phyloP scores from a whole-genome alignment of 2,888 invertebrate species.

The Cheilosia variabilis region DNA sequence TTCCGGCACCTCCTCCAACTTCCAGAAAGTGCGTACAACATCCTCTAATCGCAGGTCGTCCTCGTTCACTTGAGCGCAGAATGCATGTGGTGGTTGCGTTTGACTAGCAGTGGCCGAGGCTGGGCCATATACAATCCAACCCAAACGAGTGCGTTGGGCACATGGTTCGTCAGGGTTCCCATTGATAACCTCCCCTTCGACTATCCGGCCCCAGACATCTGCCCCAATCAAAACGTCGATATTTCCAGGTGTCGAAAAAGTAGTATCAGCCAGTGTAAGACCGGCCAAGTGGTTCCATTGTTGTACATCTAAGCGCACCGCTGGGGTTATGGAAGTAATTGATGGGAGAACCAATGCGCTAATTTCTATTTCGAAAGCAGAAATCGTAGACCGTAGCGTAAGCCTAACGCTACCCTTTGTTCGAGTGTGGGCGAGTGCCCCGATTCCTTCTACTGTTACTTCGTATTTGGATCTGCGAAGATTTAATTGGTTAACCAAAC shows the following conservation, averaged over 20 bases:
- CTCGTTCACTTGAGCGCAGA: background rate
- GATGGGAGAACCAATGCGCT: constrained; percentile 8
- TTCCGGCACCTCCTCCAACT: too few species aligned
- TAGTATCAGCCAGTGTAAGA: constrained; percentile 1
- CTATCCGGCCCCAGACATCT: constrained; percentile 21
- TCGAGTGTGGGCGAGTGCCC: constrained; percentile 2
- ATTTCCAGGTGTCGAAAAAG: constrained; percentile 7
- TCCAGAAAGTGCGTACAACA: constrained; percentile 52
- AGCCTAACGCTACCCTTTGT: constrained; percentile 42
- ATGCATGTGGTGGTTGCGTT: constrained; percentile 1
- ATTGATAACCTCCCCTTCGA: constrained; percentile 17
- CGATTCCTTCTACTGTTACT: constrained; percentile 29
- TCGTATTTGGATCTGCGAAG: too few species aligned
- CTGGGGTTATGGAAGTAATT: constrained; percentile 23
- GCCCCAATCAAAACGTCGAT: constrained; percentile 19
- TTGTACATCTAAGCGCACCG: background rate
- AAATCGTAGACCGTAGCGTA: background rate
- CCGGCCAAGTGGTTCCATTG: background rate
- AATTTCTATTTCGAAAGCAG: background rate
- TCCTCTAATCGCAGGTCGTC: constrained; percentile 36
- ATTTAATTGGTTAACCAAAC: too few species aligned
- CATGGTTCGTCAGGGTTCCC: constrained; percentile 33
- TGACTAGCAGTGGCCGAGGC: constrained; percentile 3
- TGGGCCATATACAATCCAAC: constrained; percentile 58
- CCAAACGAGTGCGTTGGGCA: constrained; percentile 40